These are phyloP conservation scores for Rotaria sp. DNA, from an alignment of 2,888 invertebrate genomes.

Conservation along the genomic window DNA sequence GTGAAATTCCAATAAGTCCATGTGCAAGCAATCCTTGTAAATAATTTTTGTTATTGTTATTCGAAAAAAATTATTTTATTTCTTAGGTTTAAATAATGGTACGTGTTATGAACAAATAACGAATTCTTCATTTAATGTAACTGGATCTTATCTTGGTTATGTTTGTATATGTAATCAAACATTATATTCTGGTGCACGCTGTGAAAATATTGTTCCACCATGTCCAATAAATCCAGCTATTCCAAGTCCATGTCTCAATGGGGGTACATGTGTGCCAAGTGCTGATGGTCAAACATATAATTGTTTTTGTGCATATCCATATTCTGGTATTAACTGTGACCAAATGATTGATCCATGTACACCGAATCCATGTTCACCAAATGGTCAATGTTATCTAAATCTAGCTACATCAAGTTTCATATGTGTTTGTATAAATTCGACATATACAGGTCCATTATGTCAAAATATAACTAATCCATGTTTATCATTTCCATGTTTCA, in stretches of 20 bases:
- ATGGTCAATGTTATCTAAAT: conserved; percentile 31
- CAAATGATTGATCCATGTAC: conserved; percentile 29
- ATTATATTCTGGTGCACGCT: not conserved
- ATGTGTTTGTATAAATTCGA: conserved; percentile 31
- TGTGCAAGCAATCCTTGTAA: conserved; percentile 28
- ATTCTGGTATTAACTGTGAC: conserved; percentile 33
- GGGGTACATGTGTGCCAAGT: conserved; percentile 32
- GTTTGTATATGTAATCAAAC: conserved; percentile 26
- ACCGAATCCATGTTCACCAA: conserved; percentile 28
- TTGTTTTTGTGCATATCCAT: conserved; percentile 30
- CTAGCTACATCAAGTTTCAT: not conserved
- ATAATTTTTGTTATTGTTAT: not conserved
- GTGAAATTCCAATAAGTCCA: conserved; percentile 12
- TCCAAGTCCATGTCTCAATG: conserved; percentile 36
- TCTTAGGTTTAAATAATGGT: not conserved
- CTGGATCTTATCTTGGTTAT: not conserved
- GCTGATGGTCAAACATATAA: not conserved
- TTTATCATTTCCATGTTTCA: conserved; percentile 23
- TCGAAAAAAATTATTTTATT: not conserved
- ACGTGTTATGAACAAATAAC: not conserved
- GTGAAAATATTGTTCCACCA: not conserved
- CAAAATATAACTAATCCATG: conserved; percentile 31
- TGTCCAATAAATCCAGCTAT: conserved; percentile 8
- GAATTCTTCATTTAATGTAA: not conserved
- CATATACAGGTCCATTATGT: conserved; percentile 32